A percentile compares a stretch with the other conserved stretches of the same genome.
Conservation (phyloP, 2,888 invertebrate species). For the Cacoxenus indagator region DNA sequence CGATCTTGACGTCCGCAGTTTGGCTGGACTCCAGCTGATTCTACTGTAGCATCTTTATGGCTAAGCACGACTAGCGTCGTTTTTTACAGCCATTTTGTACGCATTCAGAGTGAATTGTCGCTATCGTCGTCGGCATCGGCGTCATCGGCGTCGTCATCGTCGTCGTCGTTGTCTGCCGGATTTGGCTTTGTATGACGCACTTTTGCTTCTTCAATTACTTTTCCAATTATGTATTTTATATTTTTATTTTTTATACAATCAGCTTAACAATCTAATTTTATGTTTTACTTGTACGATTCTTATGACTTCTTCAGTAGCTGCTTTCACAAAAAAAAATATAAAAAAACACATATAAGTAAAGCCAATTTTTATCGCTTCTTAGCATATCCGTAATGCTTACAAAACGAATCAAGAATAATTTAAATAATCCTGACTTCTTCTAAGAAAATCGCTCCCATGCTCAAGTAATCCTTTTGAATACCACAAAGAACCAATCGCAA, state of each 20-base stretch:
- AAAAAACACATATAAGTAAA: too few species aligned
- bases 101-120: slow-evolving; percentile 7
- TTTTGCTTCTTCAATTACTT: too few species aligned
- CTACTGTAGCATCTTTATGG: not conserved
- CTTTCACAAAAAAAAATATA: too few species aligned
- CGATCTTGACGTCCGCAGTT: not conserved
- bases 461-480: too few species aligned
- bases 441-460: too few species aligned
- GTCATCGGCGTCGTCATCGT: not conserved
- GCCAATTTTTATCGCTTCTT: too few species aligned
- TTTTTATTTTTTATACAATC: not conserved
- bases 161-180: not conserved
- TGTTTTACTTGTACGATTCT: not conserved
- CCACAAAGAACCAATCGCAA: too few species aligned
- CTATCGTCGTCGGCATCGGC: not conserved
- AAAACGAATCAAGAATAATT: too few species aligned
- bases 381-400: too few species aligned
- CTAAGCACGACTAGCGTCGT: not conserved
- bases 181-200: not conserved
- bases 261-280: slow-evolving; percentile 2
- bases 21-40: too few species aligned
- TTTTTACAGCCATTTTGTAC: slow-evolving; percentile 1
- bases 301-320: not conserved
- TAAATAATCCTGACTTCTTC: too few species aligned
- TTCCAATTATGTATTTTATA: too few species aligned